Evolutionary conservation across 1,140 invertebrate genomes (phyloP), one percentile per base, ranked within the genome.

Genomic region (Ceratosolen fusciceps): DNA sequence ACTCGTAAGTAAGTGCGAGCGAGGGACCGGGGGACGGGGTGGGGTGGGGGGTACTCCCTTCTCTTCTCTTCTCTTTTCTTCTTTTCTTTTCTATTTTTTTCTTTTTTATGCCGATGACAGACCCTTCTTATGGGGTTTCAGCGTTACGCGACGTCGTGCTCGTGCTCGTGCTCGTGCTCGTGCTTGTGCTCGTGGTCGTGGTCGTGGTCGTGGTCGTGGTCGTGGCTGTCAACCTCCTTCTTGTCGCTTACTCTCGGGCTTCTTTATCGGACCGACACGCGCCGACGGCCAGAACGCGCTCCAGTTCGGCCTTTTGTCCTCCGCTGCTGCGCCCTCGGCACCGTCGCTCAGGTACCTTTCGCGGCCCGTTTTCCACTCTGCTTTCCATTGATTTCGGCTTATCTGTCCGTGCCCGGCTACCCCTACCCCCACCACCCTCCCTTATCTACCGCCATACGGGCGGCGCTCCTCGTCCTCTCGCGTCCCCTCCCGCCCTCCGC

Each of bases 61-160:
- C n/a, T n/a, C n/a, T n/a, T n/a, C n/a, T n/a, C n/a, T n/a, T n/a
- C n/a, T n/a, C n/a, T n/a, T n/a, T n/a, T n/a, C n/a, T n/a, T n/a
- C n/a, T n/a, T n/a, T n/a, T n/a, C n/a, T n/a, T n/a, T n/a, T n/a
- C n/a, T n/a, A n/a, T n/a, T n/a, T n/a, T n/a, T n/a, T n/a, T n/a
- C n/a, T n/a, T n/a, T n/a, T n/a, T n/a, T 81, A 82, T 81, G 82
- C 72, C 80, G 81, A 82, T 80, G 83, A 86, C 82, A 85, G 81
- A 81, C 81, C 83, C 78, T 80, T 75, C 75, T 80, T 75, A 80
- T 75, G 72, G 78, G 78, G 73, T 75, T 75, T 80, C 78, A n/a
- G n/a, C n/a, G n/a, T n/a, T n/a, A n/a, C n/a, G n/a, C n/a, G n/a
- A n/a, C n/a, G n/a, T n/a, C n/a, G n/a, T n/a, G n/a, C n/a, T n/a